phyloP scores from a whole-genome alignment of 2,888 invertebrate genomes.

The Acronicta leporina region DNA sequence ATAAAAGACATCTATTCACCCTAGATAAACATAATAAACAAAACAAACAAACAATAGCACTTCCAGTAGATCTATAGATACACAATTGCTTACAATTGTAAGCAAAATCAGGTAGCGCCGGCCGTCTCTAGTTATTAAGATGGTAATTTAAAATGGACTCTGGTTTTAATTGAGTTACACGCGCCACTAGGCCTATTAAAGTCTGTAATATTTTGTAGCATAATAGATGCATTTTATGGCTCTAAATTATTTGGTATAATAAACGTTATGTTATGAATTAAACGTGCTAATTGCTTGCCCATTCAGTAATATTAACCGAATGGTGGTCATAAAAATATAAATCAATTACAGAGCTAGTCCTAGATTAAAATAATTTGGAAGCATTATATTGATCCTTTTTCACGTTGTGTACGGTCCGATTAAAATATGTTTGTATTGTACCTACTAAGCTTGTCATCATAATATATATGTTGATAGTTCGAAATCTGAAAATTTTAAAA shows the following conservation, averaged over 20 bases:
- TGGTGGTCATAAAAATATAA: conserved; percentile 30
- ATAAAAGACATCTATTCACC: too few relatives aligned
- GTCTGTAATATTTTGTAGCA: conserved; percentile 58
- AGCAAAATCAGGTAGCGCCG: conserved; percentile 75
- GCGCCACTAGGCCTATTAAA: conserved; percentile 74
- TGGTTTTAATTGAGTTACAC: conserved; percentile 87
- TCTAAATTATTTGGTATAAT: conserved; percentile 48
- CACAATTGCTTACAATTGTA: too few relatives aligned
- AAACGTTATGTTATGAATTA: conserved; percentile 39
- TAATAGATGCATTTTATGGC: conserved; percentile 48
- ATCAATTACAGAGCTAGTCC: conserved; percentile 35
- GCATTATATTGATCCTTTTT: conserved; percentile 8
- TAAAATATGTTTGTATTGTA: conserved; percentile 11
- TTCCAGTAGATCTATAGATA: conserved; percentile 62
- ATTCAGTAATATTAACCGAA: conserved; percentile 21
- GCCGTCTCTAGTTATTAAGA: conserved; percentile 76
- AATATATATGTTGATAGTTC: not conserved
- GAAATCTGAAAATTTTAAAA: too few relatives aligned
- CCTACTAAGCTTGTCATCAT: not conserved
- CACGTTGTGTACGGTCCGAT: conserved; percentile 5
- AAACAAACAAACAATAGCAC: conserved; percentile 39
- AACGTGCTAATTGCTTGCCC: conserved; percentile 32
- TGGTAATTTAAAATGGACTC: conserved; percentile 78
- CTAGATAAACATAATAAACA: conserved; percentile 6
- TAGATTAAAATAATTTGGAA: conserved; percentile 27